Evolutionary conservation across 2,888 invertebrate genomes (phyloP).

Genomic region (Chrysotoxum bicinctum): DNA sequence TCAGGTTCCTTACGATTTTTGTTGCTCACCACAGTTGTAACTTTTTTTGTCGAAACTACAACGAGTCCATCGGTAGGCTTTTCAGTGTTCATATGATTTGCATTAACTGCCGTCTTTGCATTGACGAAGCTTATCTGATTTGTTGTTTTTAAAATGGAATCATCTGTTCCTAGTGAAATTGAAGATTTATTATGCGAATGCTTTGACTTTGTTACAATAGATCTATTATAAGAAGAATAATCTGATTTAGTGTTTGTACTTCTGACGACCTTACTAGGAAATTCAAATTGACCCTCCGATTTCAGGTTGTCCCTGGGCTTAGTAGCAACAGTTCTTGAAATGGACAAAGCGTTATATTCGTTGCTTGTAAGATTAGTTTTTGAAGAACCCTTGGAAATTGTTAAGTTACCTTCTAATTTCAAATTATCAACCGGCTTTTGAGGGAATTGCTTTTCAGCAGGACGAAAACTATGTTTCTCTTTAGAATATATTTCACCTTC

Average conservation of each 20-base stretch:
- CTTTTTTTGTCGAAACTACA: constrained; percentile 83
- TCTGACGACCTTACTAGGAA: constrained; percentile 79
- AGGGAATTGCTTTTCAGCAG: constrained; percentile 80
- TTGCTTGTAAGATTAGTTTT: constrained; percentile 75
- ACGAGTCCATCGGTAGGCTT: constrained; percentile 83
- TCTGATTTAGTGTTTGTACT: constrained; percentile 27
- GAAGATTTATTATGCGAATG: constrained; percentile 83
- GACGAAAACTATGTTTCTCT: constrained; percentile 79
- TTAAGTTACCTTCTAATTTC: constrained; percentile 83
- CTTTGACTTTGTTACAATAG: constrained; percentile 66
- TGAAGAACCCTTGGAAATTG: constrained; percentile 81
- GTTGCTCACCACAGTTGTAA: constrained; percentile 80
- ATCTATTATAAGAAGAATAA: constrained; percentile 16
- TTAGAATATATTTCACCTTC: constrained; percentile 76
- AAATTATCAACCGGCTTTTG: constrained; percentile 85
- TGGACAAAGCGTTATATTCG: background rate
- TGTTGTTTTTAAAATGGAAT: constrained; percentile 83
- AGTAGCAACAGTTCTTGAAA: constrained; percentile 80
- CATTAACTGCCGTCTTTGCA: constrained; percentile 82
- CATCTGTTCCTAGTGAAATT: constrained; percentile 85
- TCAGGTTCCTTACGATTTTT: constrained; percentile 79
- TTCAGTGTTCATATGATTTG: constrained; percentile 79
- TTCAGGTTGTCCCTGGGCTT: constrained; percentile 83
- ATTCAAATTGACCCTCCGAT: constrained; percentile 83
- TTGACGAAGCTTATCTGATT: constrained; percentile 84